Percentiles rank a stretch among this genome's conserved stretches.
Conservation (phyloP, 1,140 invertebrate genomes). For the Dinothrombium tinctorium region DNA sequence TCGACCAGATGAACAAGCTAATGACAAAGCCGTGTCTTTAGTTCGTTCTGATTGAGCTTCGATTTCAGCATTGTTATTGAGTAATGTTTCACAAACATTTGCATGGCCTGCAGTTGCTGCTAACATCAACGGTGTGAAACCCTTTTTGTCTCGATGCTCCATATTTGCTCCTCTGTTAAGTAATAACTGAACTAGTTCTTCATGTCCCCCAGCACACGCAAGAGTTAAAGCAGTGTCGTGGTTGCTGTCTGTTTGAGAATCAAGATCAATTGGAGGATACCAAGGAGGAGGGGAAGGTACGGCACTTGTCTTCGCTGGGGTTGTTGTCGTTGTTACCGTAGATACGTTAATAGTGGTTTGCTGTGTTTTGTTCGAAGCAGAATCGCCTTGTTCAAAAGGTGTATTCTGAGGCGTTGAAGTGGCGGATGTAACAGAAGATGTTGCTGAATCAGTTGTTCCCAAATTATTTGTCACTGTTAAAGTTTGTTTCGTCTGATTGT, state of each 20-base stretch:
- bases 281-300: constrained; percentile 9
- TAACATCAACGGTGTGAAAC: constrained; percentile 88
- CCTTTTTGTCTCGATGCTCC: constrained; percentile 95
- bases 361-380: no score
- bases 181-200: constrained; percentile 75
- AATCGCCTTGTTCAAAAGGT: no score
- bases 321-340: constrained; percentile 1
- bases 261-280: constrained; percentile 39
- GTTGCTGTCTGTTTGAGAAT: constrained; percentile 90
- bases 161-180: constrained; percentile 74
- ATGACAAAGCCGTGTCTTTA: constrained; percentile 88
- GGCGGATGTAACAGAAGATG: neutral
- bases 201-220: constrained; percentile 81
- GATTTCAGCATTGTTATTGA: constrained; percentile 78
- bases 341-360: no score
- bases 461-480: no score
- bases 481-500: no score
- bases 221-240: constrained; percentile 92
- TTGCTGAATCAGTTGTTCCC: neutral
- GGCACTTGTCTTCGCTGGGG: constrained; percentile 1
- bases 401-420: no score
- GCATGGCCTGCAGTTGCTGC: constrained; percentile 92
- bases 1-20: constrained; percentile 88
- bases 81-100: constrained; percentile 44
- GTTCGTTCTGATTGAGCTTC: constrained; percentile 96